Base-by-base conservation (phyloP, 2,113 vertebrate genomes). In the Lophius piscatorius region DNA sequence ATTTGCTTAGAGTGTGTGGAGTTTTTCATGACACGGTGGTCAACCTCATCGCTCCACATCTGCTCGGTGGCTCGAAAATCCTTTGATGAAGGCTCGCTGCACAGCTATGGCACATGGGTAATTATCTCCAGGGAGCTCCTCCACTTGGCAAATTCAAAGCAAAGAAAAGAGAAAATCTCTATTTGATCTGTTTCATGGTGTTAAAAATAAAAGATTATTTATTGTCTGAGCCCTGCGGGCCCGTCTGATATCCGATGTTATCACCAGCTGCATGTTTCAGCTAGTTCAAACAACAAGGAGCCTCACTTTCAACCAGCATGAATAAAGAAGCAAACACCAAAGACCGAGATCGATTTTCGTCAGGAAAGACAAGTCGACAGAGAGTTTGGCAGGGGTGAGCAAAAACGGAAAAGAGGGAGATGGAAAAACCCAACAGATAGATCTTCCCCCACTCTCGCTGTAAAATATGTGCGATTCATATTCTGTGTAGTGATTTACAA, bases 11-110 rank as follows among this genome's bases (percentile, higher is more conserved):
- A n/a, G n/a, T 57, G 36, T 14, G 60, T 74, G 61, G 76, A 74
- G 50, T 58, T 75, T 74, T 80, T 82, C 78, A 84, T 78, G 77
- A 73, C 66, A 81, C 12, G 9, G 80, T 13, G 80, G 82, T 78
- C 76, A 74, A 79, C 82, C 80, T 80, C 76, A 80, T 28, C 17
- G 64, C 80, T 40, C 58, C 74, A 82, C 66, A 80, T 76, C 76
- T 84, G 82, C 70, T 74, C 26, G 46, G 46, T 67, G 74, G 68
- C 70, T 76, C 67, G 24, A 59, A 38, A 21, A 36, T 42, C 49
- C 63, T 84, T 85, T 81, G 70, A 79, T 75, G 78, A 52, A 62
- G 64, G 13, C 23, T 6, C 14, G 49, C 55, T 56, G 22, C 39
- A 62, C 59, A 66, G 39, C 44, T 31, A 64, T 38, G 70, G 57